Conservation (phyloP, 2,113 vertebrate genomes). For the Salvelinus namaycush region DNA sequence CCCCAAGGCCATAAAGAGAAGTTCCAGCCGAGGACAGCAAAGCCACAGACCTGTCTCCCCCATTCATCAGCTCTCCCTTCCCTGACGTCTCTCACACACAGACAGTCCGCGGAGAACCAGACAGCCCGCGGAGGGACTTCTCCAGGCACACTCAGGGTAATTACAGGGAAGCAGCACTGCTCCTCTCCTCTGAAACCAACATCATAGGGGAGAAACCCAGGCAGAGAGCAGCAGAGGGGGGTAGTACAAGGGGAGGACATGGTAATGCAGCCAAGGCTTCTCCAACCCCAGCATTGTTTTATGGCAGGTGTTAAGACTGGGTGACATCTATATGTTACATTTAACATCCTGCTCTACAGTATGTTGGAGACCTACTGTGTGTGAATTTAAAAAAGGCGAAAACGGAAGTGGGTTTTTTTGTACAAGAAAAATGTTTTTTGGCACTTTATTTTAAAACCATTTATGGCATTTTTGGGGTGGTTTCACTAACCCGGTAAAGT, state of each 20-base stretch:
- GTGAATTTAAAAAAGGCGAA: no score
- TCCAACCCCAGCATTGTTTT: no score
- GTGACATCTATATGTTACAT: no score
- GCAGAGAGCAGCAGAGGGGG: background rate
- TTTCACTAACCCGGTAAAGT: background rate
- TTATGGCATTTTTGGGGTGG: no score
- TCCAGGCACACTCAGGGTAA: constrained; percentile 63
- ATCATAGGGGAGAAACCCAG: background rate
- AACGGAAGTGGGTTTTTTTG: no score
- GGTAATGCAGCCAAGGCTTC: background rate
- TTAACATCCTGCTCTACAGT: no score
- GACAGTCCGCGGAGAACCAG: constrained; percentile 36
- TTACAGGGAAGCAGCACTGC: constrained; percentile 60
- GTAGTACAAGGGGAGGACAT: background rate
- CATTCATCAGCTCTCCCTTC: constrained; percentile 57
- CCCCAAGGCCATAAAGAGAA: constrained; percentile 65
- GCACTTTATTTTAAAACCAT: no score
- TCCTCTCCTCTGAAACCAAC: background rate
- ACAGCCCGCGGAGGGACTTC: constrained; percentile 50
- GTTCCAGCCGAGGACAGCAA: constrained; percentile 36
- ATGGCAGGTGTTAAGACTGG: no score
- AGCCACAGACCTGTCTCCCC: constrained; percentile 61
- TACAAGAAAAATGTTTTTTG: no score
- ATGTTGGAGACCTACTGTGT: no score
- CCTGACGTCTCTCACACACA: constrained; percentile 45